These are phyloP conservation scores for Chinchilla lanigera DNA, from an alignment of 2,113 vertebrate species.

Conservation along the genomic window DNA sequence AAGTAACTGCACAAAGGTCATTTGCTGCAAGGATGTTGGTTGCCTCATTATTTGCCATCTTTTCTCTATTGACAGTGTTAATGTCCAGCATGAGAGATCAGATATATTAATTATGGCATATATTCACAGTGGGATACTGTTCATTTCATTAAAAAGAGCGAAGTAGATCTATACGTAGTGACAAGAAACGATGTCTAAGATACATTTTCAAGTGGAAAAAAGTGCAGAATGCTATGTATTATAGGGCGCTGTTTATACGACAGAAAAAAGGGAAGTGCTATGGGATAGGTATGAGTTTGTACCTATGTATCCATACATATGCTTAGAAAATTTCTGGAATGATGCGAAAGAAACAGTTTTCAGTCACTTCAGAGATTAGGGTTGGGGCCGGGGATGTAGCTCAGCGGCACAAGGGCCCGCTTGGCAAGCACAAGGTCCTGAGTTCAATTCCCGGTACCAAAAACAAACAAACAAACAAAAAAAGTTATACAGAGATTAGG, in stretches of 20 bases:
- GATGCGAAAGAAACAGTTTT: slow-evolving; percentile 11
- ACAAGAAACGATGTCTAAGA: not conserved
- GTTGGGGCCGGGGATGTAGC: too few relatives aligned
- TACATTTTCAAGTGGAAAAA: slow-evolving; percentile 46
- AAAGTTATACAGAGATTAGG: slow-evolving; percentile 18
- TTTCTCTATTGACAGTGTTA: slow-evolving; percentile 16
- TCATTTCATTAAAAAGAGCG: slow-evolving; percentile 20
- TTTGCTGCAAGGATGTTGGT: not conserved
- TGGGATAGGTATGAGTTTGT: not conserved
- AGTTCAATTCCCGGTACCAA: too few relatives aligned
- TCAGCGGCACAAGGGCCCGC: too few relatives aligned
- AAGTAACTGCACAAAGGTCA: slow-evolving; percentile 5
- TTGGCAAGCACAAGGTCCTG: too few relatives aligned
- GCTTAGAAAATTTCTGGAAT: slow-evolving; percentile 38
- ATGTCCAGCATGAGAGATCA: not conserved
- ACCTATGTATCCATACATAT: not conserved
- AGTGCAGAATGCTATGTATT: slow-evolving; percentile 2
- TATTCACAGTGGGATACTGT: not conserved
- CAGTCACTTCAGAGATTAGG: slow-evolving; percentile 3
- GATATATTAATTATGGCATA: slow-evolving; percentile 17
- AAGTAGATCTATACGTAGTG: not conserved
- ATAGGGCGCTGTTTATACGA: not conserved
- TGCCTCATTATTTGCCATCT: not conserved
- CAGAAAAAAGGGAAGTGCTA: not conserved
- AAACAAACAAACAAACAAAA: too few relatives aligned